Conservation (phyloP, 2,888 invertebrate species). For the Thereva nobilitata region DNA sequence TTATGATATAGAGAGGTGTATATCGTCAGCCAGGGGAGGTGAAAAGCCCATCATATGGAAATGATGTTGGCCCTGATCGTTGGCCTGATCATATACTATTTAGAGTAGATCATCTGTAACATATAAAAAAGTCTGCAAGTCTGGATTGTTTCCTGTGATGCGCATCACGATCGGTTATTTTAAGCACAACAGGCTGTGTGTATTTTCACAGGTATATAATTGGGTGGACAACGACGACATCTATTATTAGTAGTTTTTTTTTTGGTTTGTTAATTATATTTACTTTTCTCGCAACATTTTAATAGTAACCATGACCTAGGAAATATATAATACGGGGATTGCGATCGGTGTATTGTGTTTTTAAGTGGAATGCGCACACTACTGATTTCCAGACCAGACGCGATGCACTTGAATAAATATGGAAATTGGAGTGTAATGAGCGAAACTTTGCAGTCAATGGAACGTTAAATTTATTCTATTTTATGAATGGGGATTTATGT, state of each 20-base stretch:
- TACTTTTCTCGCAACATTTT: not conserved
- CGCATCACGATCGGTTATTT: not conserved
- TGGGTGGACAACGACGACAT: not conserved
- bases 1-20: no score
- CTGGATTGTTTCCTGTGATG: conserved; percentile 22
- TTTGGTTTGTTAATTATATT: not conserved
- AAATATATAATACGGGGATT: not conserved
- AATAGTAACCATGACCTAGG: conserved; percentile 24
- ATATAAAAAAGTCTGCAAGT: conserved; percentile 8
- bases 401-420: conserved; percentile 36
- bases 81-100: not conserved
- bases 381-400: conserved; percentile 16
- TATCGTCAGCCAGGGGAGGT: no score
- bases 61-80: no score
- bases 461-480: conserved; percentile 30
- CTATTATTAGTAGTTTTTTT: not conserved
- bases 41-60: no score
- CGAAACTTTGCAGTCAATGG: conserved; percentile 28
- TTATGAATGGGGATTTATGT: conserved; percentile 1
- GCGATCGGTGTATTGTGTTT: conserved; percentile 1
- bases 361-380: not conserved
- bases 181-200: not conserved
- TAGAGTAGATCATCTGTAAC: conserved; percentile 20
- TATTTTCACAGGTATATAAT: not conserved
- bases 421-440: conserved; percentile 36